These are phyloP conservation scores for Limnodromus scolopaceus DNA, from an alignment of 2,797 vertebrate species.

Conservation along the genomic window DNA sequence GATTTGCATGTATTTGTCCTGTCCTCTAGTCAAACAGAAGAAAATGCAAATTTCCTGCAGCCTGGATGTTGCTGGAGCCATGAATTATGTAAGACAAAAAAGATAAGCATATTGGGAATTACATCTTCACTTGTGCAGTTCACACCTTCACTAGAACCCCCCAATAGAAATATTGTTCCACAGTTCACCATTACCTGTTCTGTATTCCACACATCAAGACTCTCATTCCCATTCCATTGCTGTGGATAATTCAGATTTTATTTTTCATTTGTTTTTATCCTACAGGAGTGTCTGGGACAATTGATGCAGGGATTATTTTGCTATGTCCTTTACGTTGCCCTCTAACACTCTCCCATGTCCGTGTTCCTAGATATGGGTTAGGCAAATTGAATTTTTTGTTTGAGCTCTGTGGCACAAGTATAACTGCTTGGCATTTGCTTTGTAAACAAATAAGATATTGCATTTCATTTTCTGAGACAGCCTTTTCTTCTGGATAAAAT, in stretches of 20 bases:
- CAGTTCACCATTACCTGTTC: not conserved
- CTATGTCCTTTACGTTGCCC: not conserved
- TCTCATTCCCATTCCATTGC: not conserved
- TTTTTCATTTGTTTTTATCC: not conserved
- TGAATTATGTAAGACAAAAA: not conserved
- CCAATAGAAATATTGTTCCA: not conserved
- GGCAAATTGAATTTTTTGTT: not conserved
- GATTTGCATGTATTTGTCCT: constrained; percentile 18
- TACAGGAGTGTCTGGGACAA: not conserved
- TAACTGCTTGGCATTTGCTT: not conserved
- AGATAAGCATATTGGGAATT: not conserved
- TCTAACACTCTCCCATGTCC: not conserved
- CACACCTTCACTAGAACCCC: not conserved
- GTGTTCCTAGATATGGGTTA: not conserved
- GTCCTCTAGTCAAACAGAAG: constrained; percentile 1
- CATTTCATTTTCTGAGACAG: not conserved
- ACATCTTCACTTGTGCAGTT: not conserved
- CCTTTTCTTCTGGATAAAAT: not conserved
- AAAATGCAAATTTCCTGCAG: not conserved
- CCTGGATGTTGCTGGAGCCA: not conserved
- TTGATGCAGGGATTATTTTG: not conserved
- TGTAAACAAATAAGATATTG: not conserved
- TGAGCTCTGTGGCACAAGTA: not conserved
- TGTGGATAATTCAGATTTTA: not conserved
- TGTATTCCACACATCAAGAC: not conserved